These are phyloP conservation scores for Heliconius hewitsoni DNA, from an alignment of 1,140 invertebrate species.

Conservation along the genomic window DNA sequence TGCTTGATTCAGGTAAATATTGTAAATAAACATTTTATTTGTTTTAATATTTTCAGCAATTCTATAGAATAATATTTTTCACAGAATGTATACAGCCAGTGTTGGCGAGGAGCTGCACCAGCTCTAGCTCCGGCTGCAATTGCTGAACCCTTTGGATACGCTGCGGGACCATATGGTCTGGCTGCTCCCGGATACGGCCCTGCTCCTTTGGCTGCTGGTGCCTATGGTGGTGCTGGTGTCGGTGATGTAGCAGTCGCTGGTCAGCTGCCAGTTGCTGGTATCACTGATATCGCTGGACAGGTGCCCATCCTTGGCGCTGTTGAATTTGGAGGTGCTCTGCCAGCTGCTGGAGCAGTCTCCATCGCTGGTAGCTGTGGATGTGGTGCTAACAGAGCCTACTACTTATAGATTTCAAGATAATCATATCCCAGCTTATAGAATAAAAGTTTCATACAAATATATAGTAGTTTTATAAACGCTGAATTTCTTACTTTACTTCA, in stretches of 20 bases:
- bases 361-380: constrained; percentile 52
- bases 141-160: not conserved
- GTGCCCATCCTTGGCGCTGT: constrained; percentile 48
- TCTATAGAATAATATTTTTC: not conserved
- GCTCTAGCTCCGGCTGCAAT: constrained; percentile 4
- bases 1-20: constrained; percentile 2
- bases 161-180: not conserved
- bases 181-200: not conserved
- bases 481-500: no score
- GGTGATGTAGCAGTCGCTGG: constrained; percentile 50
- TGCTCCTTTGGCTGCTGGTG: constrained; percentile 1
- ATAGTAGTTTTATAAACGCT: no score
- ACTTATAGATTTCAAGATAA: not conserved
- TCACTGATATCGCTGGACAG: constrained; percentile 47
- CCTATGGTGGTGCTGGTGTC: constrained; percentile 50
- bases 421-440: no score
- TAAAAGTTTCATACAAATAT: no score
- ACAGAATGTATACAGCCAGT: constrained; percentile 28
- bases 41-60: no score
- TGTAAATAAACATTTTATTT: no score
- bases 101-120: constrained; percentile 15
- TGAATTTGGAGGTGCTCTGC: constrained; percentile 46
- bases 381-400: constrained; percentile 31
- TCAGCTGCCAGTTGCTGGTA: constrained; percentile 51
- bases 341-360: constrained; percentile 52